Conservation (phyloP, 2,113 vertebrate genomes). For the Urocynchramus pylzowi region DNA sequence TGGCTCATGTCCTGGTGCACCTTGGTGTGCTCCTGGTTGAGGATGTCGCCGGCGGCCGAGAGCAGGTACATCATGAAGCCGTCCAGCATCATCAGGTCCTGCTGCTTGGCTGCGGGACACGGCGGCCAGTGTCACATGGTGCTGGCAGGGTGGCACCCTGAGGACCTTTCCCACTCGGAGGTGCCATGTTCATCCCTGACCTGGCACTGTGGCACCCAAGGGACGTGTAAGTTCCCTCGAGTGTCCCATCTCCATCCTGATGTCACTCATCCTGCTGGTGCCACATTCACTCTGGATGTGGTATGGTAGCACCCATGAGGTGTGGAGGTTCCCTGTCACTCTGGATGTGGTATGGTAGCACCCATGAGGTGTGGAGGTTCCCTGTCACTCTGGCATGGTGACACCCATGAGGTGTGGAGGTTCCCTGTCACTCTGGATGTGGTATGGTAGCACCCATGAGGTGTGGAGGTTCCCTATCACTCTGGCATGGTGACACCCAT, state of each 20-base stretch:
- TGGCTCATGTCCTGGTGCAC: slow-evolving; percentile 91
- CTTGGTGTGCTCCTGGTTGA: slow-evolving; percentile 77
- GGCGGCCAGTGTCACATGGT: accelerated
- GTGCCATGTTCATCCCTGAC: background rate
- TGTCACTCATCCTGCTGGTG: background rate
- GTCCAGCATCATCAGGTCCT: slow-evolving; percentile 88
- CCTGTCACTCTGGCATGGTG: background rate
- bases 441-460: too few species aligned
- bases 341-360: background rate
- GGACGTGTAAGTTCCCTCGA: background rate
- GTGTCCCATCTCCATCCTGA: background rate
- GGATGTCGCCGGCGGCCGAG: slow-evolving; percentile 83
- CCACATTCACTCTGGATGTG: background rate
- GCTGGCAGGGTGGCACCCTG: background rate
- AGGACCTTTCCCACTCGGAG: background rate
- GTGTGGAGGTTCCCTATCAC: too few species aligned
- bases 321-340: background rate
- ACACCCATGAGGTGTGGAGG: background rate
- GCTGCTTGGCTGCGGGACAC: slow-evolving; percentile 78
- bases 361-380: too few species aligned
- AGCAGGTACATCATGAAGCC: slow-evolving; percentile 96
- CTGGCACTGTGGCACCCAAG: background rate
- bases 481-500: background rate
- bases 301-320: background rate
- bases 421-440: too few species aligned